These are phyloP conservation scores for Hipparchia sbordonii DNA, from an alignment of 2,888 invertebrate genomes.

Conservation along the genomic window DNA sequence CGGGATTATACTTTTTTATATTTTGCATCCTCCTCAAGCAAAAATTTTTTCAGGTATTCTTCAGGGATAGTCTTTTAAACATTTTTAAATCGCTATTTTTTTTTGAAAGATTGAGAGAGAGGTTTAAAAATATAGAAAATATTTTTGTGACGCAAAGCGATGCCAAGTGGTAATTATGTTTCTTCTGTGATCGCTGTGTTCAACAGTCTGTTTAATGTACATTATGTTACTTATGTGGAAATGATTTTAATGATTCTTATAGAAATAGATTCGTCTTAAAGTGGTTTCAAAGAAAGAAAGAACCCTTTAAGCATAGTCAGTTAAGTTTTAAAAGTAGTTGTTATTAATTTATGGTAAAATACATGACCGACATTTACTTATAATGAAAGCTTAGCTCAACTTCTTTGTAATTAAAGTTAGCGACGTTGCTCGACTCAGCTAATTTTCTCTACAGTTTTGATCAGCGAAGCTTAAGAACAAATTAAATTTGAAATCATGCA, in stretches of 20 bases:
- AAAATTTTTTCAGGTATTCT: background rate
- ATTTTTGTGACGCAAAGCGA: no score
- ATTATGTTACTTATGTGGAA: no score
- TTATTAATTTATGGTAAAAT: background rate
- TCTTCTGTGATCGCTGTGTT: no score
- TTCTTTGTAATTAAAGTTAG: slow-evolving; percentile 23
- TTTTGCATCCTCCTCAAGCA: background rate
- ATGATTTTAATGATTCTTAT: background rate
- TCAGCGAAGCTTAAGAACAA: slow-evolving; percentile 20
- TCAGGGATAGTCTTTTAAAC: background rate
- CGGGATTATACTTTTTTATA: background rate
- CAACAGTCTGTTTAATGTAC: no score
- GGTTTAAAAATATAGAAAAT: no score
- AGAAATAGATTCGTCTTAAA: background rate
- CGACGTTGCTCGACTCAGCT: slow-evolving; percentile 17
- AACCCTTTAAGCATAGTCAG: no score
- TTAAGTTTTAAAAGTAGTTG: no score
- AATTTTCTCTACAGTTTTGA: slow-evolving; percentile 23
- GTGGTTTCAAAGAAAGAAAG: no score
- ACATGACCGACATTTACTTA: slow-evolving; percentile 13
- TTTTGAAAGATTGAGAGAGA: no score
- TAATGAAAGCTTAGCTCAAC: slow-evolving; percentile 12
- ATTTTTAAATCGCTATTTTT: background rate
- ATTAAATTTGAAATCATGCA: slow-evolving; percentile 18
- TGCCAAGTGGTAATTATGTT: no score